Percentiles rank a stretch among this genome's conserved stretches.
phyloP scores from a whole-genome alignment of 2,888 invertebrate species.

The Linyphia triangularis region DNA sequence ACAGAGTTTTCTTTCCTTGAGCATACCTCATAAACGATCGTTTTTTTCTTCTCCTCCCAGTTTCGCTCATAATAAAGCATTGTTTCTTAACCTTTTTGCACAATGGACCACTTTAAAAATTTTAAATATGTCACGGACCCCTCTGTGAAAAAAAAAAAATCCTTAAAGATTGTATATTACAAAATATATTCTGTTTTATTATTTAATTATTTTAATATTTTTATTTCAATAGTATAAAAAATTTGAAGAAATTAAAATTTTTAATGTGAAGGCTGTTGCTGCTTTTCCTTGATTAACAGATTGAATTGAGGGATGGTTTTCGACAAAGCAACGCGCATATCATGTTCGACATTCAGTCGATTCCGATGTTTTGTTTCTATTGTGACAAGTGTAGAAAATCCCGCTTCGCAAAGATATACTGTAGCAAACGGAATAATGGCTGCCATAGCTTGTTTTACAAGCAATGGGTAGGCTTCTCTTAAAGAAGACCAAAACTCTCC shows the following conservation, averaged over 20 bases:
- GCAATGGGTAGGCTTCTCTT: conserved; percentile 64
- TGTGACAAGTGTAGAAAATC: conserved; percentile 60
- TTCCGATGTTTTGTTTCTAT: conserved; percentile 62
- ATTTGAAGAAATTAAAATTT: conserved; percentile 51
- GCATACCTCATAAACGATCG: no score
- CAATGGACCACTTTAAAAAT: conserved; percentile 60
- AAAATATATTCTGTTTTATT: no score
- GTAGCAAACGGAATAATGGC: conserved; percentile 65
- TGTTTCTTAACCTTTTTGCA: no score
- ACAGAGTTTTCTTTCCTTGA: no score
- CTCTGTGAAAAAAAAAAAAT: background rate
- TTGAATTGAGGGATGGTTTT: conserved; percentile 61
- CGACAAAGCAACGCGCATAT: conserved; percentile 56
- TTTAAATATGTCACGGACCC: conserved; percentile 63
- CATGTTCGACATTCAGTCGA: conserved; percentile 56
- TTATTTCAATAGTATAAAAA: conserved; percentile 32
- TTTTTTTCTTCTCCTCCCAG: no score
- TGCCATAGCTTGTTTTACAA: conserved; percentile 63
- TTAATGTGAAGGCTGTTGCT: conserved; percentile 55
- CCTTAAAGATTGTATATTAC: no score
- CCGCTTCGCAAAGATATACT: conserved; percentile 57
- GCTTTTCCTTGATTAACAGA: conserved; percentile 60
- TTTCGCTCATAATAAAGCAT: no score
- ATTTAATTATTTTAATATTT: no score
- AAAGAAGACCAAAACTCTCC: no score